Evolutionary conservation across 2,888 invertebrate genomes (phyloP), one percentile per base, ranked within the genome.

Genomic region (Colostygia pectinataria): DNA sequence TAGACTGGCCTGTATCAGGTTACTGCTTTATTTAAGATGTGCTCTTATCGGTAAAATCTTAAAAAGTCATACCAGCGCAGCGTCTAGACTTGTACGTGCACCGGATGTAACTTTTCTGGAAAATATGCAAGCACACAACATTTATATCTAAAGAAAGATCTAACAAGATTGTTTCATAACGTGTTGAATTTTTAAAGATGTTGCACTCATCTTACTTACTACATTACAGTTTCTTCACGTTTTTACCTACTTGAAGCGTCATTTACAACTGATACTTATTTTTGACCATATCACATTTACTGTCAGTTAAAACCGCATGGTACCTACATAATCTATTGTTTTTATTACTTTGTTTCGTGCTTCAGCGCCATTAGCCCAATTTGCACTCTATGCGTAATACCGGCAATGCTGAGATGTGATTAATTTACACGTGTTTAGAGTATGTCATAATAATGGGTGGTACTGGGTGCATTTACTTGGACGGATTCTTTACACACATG

Each of bases 31-130:
- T 7, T 33, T 28, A 12, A 20, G 27, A 14, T 20, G 14, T 27
- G 9, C 13, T 9, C 10, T 25, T 28, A 48, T 33, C 42, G 15
- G 28, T n/a, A 38, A 20, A 33, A 49, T 49, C 43, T 57, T 60
- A 63, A 59, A 61, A 39, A 65, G 62, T 63, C 63, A 56, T 54
- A 42, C 37, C 42, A 38, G 40, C 56, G 56, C 42, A 38, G 40
- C 56, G 56, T 57, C 66, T 66, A 68, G 68, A 64, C 56, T 52
- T 12, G 40, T 41, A 36, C 41, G 31, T 39, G 46, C 31, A 15
- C 55, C 27, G 39, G 48, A 37, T 41, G 24, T 10, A 7, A 27
- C 28, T 33, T 53, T 51, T 41, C 31, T 37, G 43, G 29, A 25
- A 53, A 45, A 54, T 45, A 42, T 48, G 41, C 41, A 47, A 29